Base-by-base conservation (phyloP, 1,140 invertebrate genomes). In the Babylonia areolata region DNA sequence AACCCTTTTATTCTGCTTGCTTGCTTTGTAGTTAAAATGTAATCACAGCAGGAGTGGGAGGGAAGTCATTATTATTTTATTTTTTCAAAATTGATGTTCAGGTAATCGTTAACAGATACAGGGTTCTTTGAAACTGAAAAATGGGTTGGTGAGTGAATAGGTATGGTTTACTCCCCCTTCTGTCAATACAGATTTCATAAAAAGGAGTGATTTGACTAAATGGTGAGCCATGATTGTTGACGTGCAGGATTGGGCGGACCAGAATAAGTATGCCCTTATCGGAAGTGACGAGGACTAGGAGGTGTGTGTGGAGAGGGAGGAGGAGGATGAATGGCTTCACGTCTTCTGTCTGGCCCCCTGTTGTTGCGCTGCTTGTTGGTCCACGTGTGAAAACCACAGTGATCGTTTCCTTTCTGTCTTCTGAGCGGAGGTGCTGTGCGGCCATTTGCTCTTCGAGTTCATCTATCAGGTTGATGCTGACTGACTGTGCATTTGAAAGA, bases 181-280 rank as follows among this genome's bases (percentile, higher is more conserved):
- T n/a, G n/a, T n/a, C n/a, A n/a, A n/a, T n/a, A n/a, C n/a, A n/a
- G n/a, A n/a, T n/a, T n/a, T n/a, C n/a, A n/a, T n/a, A n/a, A n/a
- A n/a, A n/a, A n/a, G n/a, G n/a, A n/a, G n/a, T n/a, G n/a, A n/a
- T n/a, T n/a, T n/a, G n/a, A n/a, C n/a, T n/a, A n/a, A n/a, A n/a
- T n/a, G n/a, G n/a, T n/a, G n/a, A n/a, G n/a, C n/a, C n/a, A n/a
- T n/a, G n/a, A n/a, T 17, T 51, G 46, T 9, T 51, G 9, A 3
- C 17, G 46, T 83, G 20, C 88, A 92, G 91, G 88, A 90, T 85
- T 92, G 90, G 88, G 87, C 87, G 77, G 91, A 91, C 83, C 84
- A 75, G 71, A 92, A 92, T 80, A 92, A 91, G 84, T 92, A 91
- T 88, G 87, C 90, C 6, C 87, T 91, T 35, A 40, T 89, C 46